phyloP scores from a whole-genome alignment of 2,888 invertebrate species.

The Taphrorychus bicolor region DNA sequence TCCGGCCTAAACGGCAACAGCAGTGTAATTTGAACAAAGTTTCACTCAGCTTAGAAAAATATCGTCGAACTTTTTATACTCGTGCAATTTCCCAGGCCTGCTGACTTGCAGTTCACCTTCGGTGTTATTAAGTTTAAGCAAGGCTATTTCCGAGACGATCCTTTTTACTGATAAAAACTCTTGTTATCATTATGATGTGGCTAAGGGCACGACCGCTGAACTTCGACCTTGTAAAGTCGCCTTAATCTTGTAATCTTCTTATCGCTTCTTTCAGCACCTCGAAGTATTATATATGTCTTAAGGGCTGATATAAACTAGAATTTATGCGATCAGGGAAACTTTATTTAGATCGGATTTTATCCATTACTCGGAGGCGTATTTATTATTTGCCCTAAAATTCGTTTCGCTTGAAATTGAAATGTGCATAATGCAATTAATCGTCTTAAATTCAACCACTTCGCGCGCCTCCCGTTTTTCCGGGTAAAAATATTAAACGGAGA shows the following conservation, averaged over 20 bases:
- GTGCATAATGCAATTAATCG: neutral
- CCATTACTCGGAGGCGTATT: neutral
- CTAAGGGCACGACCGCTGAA: constrained; percentile 26
- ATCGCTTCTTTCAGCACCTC: constrained; percentile 21
- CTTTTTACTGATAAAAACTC: constrained; percentile 32
- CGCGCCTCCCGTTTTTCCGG: neutral
- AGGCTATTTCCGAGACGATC: constrained; percentile 27
- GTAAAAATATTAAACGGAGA: neutral
- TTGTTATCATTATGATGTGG: constrained; percentile 36
- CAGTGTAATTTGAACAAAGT: constrained; percentile 16
- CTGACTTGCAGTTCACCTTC: constrained; percentile 32
- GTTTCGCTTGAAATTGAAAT: neutral
- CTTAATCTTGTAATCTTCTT: constrained; percentile 29
- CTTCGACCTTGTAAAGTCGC: constrained; percentile 22
- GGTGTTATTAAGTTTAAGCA: constrained; percentile 26
- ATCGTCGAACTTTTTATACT: constrained; percentile 14
- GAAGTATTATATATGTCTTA: constrained; percentile 13
- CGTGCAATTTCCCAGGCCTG: constrained; percentile 23
- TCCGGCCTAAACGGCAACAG: constrained; percentile 2
- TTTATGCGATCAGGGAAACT: neutral
- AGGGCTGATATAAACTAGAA: neutral
- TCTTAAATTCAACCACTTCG: neutral
- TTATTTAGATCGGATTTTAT: neutral
- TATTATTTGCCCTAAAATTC: neutral
- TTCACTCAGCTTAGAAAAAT: constrained; percentile 16